Evolutionary conservation across 2,113 vertebrate species (phyloP).

Genomic region (Rousettus leschenaultii): DNA sequence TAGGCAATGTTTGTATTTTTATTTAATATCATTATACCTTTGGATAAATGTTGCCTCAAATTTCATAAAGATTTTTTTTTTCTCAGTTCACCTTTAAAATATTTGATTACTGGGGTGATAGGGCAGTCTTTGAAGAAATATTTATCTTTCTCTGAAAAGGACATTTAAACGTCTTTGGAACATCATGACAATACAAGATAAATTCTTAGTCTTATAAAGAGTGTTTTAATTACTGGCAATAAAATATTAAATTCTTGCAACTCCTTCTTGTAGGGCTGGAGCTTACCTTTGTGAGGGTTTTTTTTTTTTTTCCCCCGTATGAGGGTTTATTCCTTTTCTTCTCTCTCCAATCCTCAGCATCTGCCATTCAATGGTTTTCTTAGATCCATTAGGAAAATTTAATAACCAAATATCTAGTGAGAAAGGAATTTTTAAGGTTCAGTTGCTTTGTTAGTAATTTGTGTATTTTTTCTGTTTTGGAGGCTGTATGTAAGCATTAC

Average conservation of each 20-base stretch:
- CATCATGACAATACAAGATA: constrained; percentile 71
- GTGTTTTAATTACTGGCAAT: constrained; percentile 39
- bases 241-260: constrained; percentile 51
- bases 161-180: constrained; percentile 68
- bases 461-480: not conserved
- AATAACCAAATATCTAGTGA: constrained; percentile 17
- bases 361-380: not conserved
- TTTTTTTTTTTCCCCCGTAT: not conserved
- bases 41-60: constrained; percentile 38
- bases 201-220: constrained; percentile 60
- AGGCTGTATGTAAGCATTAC: not conserved
- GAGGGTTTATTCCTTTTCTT: not conserved
- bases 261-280: constrained; percentile 19
- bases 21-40: constrained; percentile 40
- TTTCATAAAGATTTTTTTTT: constrained; percentile 49
- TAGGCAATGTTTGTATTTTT: not conserved
- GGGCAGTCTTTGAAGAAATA: not conserved
- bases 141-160: constrained; percentile 53
- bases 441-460: not conserved
- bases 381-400: constrained; percentile 31
- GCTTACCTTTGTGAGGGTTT: not conserved
- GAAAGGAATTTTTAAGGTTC: not conserved
- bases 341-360: not conserved
- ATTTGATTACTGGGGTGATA: constrained; percentile 54
- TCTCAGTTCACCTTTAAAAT: not conserved